Evolutionary conservation across 2,797 vertebrate genomes (phyloP).

Genomic region (Diceros bicornis): DNA sequence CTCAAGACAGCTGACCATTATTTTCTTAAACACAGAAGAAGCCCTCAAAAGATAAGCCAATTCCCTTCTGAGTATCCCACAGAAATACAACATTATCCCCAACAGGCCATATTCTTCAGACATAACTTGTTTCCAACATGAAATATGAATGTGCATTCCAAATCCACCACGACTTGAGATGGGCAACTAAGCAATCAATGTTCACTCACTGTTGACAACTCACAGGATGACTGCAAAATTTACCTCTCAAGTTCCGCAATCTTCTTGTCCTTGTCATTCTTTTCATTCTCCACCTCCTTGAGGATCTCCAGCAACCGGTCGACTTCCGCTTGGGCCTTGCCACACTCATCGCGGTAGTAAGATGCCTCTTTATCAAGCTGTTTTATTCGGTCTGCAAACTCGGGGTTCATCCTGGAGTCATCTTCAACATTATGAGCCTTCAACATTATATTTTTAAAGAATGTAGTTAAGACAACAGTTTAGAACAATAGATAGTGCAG

Average conservation of each 20-base stretch:
- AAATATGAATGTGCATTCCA: neutral
- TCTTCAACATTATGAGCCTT: slow-evolving; percentile 95
- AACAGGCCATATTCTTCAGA: neutral
- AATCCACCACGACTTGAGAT: neutral
- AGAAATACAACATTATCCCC: neutral
- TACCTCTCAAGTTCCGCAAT: slow-evolving; percentile 97
- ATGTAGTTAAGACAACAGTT: slow-evolving; percentile 82
- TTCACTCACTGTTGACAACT: neutral
- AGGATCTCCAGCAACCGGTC: slow-evolving; percentile 96
- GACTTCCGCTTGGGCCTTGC: slow-evolving; percentile 96
- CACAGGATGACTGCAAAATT: slow-evolving; percentile 23
- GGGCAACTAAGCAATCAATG: neutral
- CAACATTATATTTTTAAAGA: slow-evolving; percentile 87
- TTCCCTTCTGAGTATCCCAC: neutral
- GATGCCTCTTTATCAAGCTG: slow-evolving; percentile 96
- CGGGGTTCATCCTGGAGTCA: slow-evolving; percentile 92
- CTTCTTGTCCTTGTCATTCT: slow-evolving; percentile 96
- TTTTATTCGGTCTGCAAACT: slow-evolving; percentile 95
- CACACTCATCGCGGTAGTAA: slow-evolving; percentile 95
- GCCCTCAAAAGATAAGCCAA: neutral
- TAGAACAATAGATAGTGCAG: slow-evolving; percentile 54
- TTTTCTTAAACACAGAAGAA: slow-evolving; percentile 23
- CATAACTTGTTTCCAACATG: neutral
- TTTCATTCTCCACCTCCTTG: slow-evolving; percentile 95
- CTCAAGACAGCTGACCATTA: slow-evolving; percentile 36